Base-by-base conservation (phyloP, 2,888 invertebrate species). In the Poecilus cupreus region DNA sequence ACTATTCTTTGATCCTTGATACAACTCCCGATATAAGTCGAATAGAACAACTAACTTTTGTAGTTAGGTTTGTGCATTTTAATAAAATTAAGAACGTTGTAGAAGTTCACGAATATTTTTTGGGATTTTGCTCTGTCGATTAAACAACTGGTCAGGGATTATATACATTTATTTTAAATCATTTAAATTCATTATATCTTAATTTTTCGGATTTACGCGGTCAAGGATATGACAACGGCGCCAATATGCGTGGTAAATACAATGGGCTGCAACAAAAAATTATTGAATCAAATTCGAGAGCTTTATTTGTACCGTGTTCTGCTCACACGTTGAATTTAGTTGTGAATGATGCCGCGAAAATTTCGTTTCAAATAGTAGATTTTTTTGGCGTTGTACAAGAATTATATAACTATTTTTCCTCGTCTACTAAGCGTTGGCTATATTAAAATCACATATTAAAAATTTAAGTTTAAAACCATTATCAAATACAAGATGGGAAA, bases 141-240 rank as follows among this genome's bases (percentile, higher is more conserved):
- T 54, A 82, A 74, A 77, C 84, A n/a, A 85, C 85, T 46, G 83
- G 84, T 16, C 51, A 72, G 16, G 83, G 82, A 37, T 79, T 85
- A 82, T n/a, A n/a, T 72, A 39, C 78, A 37, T 83, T 85, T 78
- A 57, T 83, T 32, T 20, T 83, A 68, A 54, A 82, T 57, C 24
- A 24, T 0, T 57, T 57, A 11, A 4, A 8, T 10, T n/a, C 22
- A 22, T 11, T 6, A 0, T 24, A 57, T n/a, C 8, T 57, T 26
- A 8, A 57, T 24, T 10, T 57, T n/a, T 10, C 6, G 1, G 26
- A 57, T 26, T 22, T 57, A 24, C 20, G 24, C 1, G 22, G 57
- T 5, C 57, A 57, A 57, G 57, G 22, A 5, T 57, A 57, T 57
- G 22, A 74, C 39, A 80, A 80, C 24, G 80, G 74, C 72, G 60